A percentile compares a stretch with the other conserved stretches of the same genome.
phyloP scores from a whole-genome alignment of 2,113 vertebrate genomes.

The Corapipo altera region DNA sequence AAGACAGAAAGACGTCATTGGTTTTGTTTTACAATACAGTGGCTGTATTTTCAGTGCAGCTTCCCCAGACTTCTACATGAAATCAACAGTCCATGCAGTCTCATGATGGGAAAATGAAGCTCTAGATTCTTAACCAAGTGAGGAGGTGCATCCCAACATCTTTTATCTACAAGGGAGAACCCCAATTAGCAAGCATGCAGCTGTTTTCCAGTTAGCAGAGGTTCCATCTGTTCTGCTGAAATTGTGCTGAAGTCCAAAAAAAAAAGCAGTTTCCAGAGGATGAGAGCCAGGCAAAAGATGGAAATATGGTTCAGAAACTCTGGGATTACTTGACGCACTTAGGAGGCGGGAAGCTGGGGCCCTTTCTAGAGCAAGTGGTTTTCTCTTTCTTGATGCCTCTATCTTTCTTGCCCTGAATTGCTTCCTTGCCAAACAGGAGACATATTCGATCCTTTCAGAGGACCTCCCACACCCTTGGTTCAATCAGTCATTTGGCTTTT shows the following conservation, averaged over 20 bases:
- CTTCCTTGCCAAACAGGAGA: background rate
- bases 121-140: background rate
- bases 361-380: background rate
- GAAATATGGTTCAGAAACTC: background rate
- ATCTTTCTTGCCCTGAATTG: background rate
- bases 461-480: background rate
- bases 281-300: background rate
- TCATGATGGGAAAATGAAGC: background rate
- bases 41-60: background rate
- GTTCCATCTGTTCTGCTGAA: background rate
- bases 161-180: background rate
- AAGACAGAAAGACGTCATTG: background rate
- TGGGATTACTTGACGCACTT: fast-evolving
- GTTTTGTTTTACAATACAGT: background rate
- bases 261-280: background rate
- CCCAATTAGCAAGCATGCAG: background rate
- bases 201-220: background rate
- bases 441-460: background rate
- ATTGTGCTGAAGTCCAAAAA: background rate
- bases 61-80: background rate
- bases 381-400: background rate
- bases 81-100: background rate
- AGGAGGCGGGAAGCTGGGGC: background rate
- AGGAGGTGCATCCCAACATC: background rate
- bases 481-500: background rate